Evolutionary conservation across 2,113 vertebrate genomes (phyloP).

Genomic region (Rhea americana): DNA sequence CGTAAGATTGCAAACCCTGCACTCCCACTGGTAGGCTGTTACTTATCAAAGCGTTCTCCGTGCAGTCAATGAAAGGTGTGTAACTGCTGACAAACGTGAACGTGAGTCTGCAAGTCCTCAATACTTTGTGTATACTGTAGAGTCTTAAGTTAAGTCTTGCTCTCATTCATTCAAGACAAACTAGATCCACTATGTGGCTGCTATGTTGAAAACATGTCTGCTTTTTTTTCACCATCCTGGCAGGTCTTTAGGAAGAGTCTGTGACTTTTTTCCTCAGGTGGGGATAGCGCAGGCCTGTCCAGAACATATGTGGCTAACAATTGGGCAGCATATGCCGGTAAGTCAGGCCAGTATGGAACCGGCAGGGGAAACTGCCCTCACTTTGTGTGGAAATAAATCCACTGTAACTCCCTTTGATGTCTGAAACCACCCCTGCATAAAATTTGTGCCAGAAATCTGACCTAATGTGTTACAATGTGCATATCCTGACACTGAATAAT

Average conservation of each 20-base stretch:
- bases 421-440: neutral
- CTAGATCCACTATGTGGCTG: neutral
- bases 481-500: neutral
- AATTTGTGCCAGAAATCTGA: constrained; percentile 11
- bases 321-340: neutral
- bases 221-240: neutral
- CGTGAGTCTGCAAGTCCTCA: constrained; percentile 1
- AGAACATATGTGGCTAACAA: neutral
- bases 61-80: constrained; percentile 3
- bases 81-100: neutral
- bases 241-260: neutral
- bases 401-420: constrained; percentile 4
- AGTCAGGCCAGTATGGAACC: neutral
- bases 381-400: constrained; percentile 28
- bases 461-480: neutral
- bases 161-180: neutral
- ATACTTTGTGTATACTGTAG: neutral
- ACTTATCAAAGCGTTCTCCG: neutral
- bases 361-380: neutral
- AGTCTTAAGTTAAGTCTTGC: neutral
- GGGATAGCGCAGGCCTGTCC: neutral
- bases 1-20: neutral
- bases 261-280: neutral
- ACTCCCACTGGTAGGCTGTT: constrained; percentile 15
- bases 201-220: neutral